These are phyloP conservation scores for Zosterops borbonicus DNA, from an alignment of 2,113 vertebrate genomes.

Conservation along the genomic window DNA sequence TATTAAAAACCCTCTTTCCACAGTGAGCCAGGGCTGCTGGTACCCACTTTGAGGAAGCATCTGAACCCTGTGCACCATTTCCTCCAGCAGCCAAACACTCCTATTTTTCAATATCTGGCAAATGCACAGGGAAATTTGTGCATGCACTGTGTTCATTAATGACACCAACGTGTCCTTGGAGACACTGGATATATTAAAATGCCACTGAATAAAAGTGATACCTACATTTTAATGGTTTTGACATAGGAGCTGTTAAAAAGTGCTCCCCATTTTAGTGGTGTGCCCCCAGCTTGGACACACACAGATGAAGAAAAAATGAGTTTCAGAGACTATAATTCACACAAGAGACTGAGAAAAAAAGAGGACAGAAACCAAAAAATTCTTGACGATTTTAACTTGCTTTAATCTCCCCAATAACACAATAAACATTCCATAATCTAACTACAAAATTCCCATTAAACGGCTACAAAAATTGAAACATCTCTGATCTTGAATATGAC, in stretches of 20 bases:
- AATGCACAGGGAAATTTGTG: rapidly evolving
- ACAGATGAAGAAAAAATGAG: background rate
- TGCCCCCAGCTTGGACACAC: rapidly evolving
- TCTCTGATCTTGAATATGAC: background rate
- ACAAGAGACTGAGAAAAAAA: background rate
- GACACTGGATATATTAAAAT: background rate
- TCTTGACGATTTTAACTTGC: background rate
- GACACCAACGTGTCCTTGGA: background rate
- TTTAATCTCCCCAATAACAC: background rate
- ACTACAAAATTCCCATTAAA: background rate
- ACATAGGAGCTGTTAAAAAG: background rate
- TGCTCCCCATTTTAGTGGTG: background rate
- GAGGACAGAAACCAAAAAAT: rapidly evolving
- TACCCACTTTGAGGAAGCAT: background rate
- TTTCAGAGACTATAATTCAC: background rate
- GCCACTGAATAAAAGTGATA: background rate
- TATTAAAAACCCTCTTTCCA: background rate
- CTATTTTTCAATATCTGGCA: background rate
- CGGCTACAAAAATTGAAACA: background rate
- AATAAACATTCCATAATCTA: background rate
- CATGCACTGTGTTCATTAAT: background rate
- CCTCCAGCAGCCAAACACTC: background rate
- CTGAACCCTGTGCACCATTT: background rate
- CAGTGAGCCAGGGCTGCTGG: background rate
- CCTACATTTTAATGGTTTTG: background rate